Percentiles rank a stretch among this genome's conserved stretches.
Evolutionary conservation across 2,888 invertebrate species (phyloP).

Genomic region (Lydus trimaculatus): DNA sequence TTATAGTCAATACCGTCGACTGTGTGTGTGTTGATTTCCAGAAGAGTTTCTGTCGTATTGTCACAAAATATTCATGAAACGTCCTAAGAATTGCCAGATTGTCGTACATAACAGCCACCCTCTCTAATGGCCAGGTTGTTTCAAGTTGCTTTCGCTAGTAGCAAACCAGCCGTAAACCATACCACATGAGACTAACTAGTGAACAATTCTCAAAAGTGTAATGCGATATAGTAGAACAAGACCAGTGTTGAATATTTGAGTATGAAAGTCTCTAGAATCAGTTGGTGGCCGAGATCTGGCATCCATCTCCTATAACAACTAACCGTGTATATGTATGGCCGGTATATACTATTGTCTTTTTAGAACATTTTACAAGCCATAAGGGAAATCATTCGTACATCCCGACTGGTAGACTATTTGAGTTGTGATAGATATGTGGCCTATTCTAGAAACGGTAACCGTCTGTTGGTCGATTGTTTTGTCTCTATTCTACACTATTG

Average conservation of each 20-base stretch:
- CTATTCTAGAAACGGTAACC: neutral
- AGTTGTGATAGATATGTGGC: slow-evolving; percentile 56
- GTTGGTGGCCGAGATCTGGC: slow-evolving; percentile 33
- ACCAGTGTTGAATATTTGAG: slow-evolving; percentile 50
- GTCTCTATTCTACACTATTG: neutral
- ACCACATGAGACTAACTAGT: slow-evolving; percentile 35
- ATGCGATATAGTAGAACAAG: slow-evolving; percentile 46
- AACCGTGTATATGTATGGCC: slow-evolving; percentile 5
- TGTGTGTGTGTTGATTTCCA: no score
- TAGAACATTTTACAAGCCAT: slow-evolving; percentile 64
- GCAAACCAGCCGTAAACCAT: slow-evolving; percentile 45
- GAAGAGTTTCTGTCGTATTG: neutral
- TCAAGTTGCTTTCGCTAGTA: slow-evolving; percentile 34
- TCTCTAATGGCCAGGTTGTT: slow-evolving; percentile 35
- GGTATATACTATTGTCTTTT: slow-evolving; percentile 51
- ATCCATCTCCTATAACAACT: slow-evolving; percentile 33
- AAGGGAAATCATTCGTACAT: slow-evolving; percentile 64
- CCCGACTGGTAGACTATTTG: slow-evolving; percentile 55
- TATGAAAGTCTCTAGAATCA: slow-evolving; percentile 37
- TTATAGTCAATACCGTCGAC: no score
- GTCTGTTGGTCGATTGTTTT: no score
- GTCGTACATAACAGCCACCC: slow-evolving; percentile 34
- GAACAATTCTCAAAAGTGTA: slow-evolving; percentile 49
- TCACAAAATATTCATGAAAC: slow-evolving; percentile 23
- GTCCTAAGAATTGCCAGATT: slow-evolving; percentile 34